phyloP scores from a whole-genome alignment of 2,113 vertebrate genomes.

The Eclectus roratus region DNA sequence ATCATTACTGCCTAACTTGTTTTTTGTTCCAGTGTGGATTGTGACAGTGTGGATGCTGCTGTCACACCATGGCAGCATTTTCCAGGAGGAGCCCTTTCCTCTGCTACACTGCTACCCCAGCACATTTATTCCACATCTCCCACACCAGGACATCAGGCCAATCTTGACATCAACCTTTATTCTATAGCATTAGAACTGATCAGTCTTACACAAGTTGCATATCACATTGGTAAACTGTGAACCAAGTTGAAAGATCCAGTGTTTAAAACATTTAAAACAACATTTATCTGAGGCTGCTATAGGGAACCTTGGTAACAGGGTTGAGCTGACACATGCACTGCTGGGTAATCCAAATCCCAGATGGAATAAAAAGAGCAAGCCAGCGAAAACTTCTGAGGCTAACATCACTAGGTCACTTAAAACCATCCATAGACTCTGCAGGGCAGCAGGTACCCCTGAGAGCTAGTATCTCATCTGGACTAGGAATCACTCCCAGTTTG shows the following conservation, averaged over 20 bases:
- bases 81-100: background rate
- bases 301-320: background rate
- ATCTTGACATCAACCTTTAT: background rate
- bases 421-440: background rate
- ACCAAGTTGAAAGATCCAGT: background rate
- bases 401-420: background rate
- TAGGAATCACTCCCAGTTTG: background rate
- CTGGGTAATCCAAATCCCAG: background rate
- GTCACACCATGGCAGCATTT: rapidly evolving
- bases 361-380: background rate
- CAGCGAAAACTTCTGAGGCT: background rate
- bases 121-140: background rate
- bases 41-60: background rate
- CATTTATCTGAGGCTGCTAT: background rate
- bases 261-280: background rate
- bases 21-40: background rate
- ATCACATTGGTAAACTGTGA: background rate
- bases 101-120: background rate
- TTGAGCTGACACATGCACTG: background rate
- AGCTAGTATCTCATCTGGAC: background rate
- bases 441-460: background rate
- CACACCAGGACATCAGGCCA: background rate
- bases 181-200: background rate
- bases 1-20: background rate
- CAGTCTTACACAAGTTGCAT: background rate